phyloP scores from a whole-genome alignment of 2,113 vertebrate species.

The Smithornis capensis region DNA sequence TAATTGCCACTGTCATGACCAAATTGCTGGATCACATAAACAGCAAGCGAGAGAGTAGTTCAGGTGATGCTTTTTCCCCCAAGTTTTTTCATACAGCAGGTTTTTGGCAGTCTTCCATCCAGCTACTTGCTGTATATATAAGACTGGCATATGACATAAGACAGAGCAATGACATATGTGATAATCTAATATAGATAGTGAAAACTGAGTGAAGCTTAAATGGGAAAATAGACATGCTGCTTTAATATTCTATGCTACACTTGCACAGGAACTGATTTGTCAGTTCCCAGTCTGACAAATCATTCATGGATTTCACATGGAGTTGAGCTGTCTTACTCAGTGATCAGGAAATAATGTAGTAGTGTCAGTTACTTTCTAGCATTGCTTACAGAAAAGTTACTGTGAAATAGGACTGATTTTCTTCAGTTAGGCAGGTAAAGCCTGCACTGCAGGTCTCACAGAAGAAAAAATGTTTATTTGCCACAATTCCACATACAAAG shows the following conservation, averaged over 20 bases:
- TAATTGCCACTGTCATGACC: not conserved
- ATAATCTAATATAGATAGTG: not conserved
- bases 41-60: not conserved
- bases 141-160: not conserved
- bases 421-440: not conserved
- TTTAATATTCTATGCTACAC: not conserved
- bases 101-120: not conserved
- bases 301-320: not conserved
- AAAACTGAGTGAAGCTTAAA: not conserved
- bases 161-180: not conserved
- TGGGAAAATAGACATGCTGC: not conserved
- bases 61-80: not conserved
- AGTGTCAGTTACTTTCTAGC: not conserved
- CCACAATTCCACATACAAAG: not conserved
- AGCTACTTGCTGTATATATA: not conserved
- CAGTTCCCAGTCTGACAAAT: not conserved
- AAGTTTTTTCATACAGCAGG: not conserved
- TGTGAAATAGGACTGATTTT: not conserved
- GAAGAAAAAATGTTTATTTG: not conserved
- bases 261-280: constrained; percentile 2
- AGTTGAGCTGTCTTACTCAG: not conserved
- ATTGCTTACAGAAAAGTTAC: not conserved
- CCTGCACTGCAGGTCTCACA: not conserved
- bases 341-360: not conserved
- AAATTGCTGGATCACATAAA: not conserved